Base-by-base conservation (phyloP, 2,113 vertebrate species). In the Nesogale talazaci region DNA sequence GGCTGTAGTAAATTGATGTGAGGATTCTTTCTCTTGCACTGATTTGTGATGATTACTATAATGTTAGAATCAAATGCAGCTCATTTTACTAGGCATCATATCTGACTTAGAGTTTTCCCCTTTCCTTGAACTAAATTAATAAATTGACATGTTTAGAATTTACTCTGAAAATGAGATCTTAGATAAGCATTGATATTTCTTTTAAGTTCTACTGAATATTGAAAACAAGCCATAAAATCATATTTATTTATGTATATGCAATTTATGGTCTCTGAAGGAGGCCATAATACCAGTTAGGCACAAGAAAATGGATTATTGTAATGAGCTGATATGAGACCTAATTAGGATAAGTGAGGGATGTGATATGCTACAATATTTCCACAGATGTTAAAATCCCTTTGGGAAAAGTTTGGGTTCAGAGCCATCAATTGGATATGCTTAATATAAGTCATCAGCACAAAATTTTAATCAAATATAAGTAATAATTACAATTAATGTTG, bases 311-410 rank as follows among this genome's bases (percentile, higher is more conserved):
- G 97, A 92, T 70, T 90, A 95, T 97, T 97, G 96, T 76, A 95
- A 94, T 52, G 16, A 61, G 17, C 19, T 61, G 59, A 61, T 61
- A 61, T 61, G 96, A 97, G 86, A 90, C 80, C 75, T 95, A 97
- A 97, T 97, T 96, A 96, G 82, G 95, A 95, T 96, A 96, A 97
- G 95, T 96, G 95, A 95, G 87, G 57, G 81, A 84, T 92, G 90
- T 94, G 92, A 92, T 95, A 92, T 86, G 93, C 84, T 91, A 94
- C 86, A 97, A 93, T 93, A 97, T 97, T 97, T 97, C 94, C 91
- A 96, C 1, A 46, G 94, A 94, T 96, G 94, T 94, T 96, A 94
- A 97, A 97, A 97, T 97, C 90, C 81, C 90, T 88, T 76, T 92
- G 82, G 91, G 90, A 96, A 96, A 98, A 97, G 92, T 88, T 90